Percentiles rank a stretch among this genome's conserved stretches.
phyloP scores from a whole-genome alignment of 2,888 invertebrate genomes.

The Synanthedon andrenaeformis region DNA sequence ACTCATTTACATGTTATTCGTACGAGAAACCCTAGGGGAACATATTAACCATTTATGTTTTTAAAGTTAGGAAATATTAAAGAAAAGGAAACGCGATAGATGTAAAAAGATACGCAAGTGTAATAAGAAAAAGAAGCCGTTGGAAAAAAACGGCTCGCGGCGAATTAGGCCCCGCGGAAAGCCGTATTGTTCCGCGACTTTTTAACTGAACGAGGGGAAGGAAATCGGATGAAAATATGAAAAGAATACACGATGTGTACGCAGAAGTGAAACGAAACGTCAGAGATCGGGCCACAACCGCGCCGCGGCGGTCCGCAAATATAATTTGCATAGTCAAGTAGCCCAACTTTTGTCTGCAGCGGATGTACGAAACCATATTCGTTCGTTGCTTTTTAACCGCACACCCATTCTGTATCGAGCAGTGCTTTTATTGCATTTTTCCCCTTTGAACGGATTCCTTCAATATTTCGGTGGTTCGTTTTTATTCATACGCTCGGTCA shows the following conservation, averaged over 20 bases:
- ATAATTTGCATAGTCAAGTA: constrained; percentile 72
- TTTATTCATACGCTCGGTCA: constrained; percentile 64
- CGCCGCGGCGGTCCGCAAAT: constrained; percentile 63
- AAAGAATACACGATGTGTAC: constrained; percentile 66
- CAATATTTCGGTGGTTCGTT: constrained; percentile 67
- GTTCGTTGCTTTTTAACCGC: constrained; percentile 67
- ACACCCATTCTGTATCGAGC: constrained; percentile 61
- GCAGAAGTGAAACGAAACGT: constrained; percentile 66
- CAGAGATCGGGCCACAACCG: constrained; percentile 62
- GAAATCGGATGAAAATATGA: constrained; percentile 71
- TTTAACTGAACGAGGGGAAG: constrained; percentile 63
- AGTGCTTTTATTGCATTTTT: constrained; percentile 65
- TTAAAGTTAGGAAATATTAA: constrained; percentile 62
- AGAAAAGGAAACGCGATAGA: constrained; percentile 65
- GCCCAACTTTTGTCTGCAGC: constrained; percentile 66
- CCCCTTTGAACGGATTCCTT: constrained; percentile 69
- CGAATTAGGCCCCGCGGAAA: constrained; percentile 61
- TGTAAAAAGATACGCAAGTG: constrained; percentile 50
- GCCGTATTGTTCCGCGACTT: constrained; percentile 66
- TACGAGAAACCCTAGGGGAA: constrained; percentile 63
- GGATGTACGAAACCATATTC: constrained; percentile 68
- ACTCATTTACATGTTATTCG: constrained; percentile 70
- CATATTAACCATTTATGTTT: constrained; percentile 68
- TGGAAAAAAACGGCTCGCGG: constrained; percentile 65
- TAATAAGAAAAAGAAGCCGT: constrained; percentile 60